Base-by-base conservation (phyloP, 2,797 vertebrate genomes). In the Tragelaphus eurycerus region DNA sequence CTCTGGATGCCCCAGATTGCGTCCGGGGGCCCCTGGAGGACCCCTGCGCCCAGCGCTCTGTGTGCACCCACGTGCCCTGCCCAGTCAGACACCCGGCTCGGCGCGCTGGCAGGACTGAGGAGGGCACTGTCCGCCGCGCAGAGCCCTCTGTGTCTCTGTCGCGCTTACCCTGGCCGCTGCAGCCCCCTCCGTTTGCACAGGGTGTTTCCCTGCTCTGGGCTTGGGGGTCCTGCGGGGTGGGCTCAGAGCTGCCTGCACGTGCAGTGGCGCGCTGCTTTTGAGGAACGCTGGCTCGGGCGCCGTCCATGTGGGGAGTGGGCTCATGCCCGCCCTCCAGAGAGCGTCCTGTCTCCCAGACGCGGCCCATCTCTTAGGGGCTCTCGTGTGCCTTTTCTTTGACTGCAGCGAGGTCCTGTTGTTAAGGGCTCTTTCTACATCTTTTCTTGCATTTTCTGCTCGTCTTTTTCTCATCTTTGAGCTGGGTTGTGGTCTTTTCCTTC, bases 281-380 rank as follows among this genome's bases (percentile, higher is more conserved):
- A 34, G 62, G 62, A 67, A 31, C 17, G 1, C 62, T 10, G 16
- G 31, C 62, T 67, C 7, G 3, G 60, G 29, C 60, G 29, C 60
- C 7, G 7, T 62, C 60, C 6, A 2, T 29, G 60, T 1, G 1
- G 15, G 3, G 14, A 15, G 3, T 1, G 31, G 31, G 62, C 31
- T n/a, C 31, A 4, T n/a, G 31, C 31, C 62, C 16, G 1, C 15
- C 31, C 62, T 64, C 62, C 31, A 2, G 7, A 17, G 31, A 9
- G 31, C 27, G 15, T n/a, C 31, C 29, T 25, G 38, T 90, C 25
- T n/a, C 11, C 78, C 3, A 2, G n/a, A 34, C n/a, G 1, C 4
- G 5, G 9, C 43, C 59, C 31, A 0, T n/a, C 43, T 12, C 0
- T 67, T 27, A 48, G 23, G 43, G 48, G 4, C 10, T 29, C 21